phyloP scores from a whole-genome alignment of 2,888 invertebrate species.

The Apotomis turbidana region DNA sequence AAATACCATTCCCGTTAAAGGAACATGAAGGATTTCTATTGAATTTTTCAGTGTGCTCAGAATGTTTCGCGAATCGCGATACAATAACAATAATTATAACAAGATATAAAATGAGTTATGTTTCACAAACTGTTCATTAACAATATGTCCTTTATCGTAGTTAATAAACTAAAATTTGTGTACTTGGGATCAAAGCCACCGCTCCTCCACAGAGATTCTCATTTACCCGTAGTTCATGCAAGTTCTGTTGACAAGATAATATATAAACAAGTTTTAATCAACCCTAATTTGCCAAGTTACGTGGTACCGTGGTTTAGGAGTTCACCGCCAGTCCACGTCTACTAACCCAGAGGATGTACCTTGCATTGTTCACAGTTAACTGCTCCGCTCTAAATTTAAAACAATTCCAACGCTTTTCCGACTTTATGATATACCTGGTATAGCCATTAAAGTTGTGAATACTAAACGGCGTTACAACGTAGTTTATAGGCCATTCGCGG shows the following conservation, averaged over 20 bases:
- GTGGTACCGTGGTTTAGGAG: slow-evolving; percentile 7
- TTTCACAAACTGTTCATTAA: no score
- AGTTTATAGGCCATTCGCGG: slow-evolving; percentile 36
- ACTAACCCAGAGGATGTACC: slow-evolving; percentile 37
- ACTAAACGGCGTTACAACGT: slow-evolving; percentile 31
- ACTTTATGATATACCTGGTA: slow-evolving; percentile 49
- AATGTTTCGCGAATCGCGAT: no score
- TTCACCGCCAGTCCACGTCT: slow-evolving; percentile 9
- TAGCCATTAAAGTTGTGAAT: slow-evolving; percentile 30
- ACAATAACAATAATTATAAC: no score
- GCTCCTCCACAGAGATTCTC: slow-evolving; percentile 7
- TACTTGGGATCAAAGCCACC: background rate
- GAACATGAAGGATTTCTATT: no score
- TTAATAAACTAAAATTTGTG: slow-evolving; percentile 5
- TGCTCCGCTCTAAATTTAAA: slow-evolving; percentile 60
- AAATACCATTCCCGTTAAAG: no score
- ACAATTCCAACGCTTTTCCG: slow-evolving; percentile 55
- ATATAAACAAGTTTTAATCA: slow-evolving; percentile 33
- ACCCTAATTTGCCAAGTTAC: slow-evolving; percentile 2
- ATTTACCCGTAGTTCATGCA: slow-evolving; percentile 14
- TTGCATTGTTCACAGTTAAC: slow-evolving; percentile 52
- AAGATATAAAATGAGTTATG: no score
- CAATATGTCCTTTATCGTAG: background rate
- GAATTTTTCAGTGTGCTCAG: no score
- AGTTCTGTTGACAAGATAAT: slow-evolving; percentile 22